Base-by-base conservation (phyloP, 2,113 vertebrate genomes). In the Lichenostomus cassidix region DNA sequence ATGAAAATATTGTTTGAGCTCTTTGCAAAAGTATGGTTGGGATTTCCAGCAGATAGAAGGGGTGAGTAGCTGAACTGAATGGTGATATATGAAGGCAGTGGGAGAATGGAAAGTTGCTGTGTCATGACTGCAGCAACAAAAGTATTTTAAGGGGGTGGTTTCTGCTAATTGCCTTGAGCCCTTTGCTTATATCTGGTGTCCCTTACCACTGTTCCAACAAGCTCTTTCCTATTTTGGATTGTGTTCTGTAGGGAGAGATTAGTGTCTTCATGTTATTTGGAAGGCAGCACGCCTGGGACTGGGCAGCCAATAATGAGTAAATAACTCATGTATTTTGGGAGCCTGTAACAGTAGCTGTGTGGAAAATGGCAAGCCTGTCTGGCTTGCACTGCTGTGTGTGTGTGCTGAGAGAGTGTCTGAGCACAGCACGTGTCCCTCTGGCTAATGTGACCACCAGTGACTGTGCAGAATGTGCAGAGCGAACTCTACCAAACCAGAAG, bases 191-290 rank as follows among this genome's bases (percentile, higher is more conserved):
- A 25, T 74, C 37, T 93, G 29, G 60, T 90, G 35, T 90, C 52
- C 24, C 47, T 81, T 67, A 71, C 27, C 56, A 24, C 9, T 70
- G 44, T 52, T 90, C 52, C 83, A 90, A 73, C 41, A 77, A 78
- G 47, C 83, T n/a, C 73, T 87, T 89, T 94, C 73, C 86, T 86
- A 83, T 92, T 95, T 94, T 94, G 71, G 90, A 67, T 47, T 44
- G 21, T 63, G 52, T 47, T 83, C 91, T 75, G 47, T 10, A 52
- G 60, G 35, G 50, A 83, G 64, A 87, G 82, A 65, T 93, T 65
- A 92, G 55, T 83, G 55, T 47, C 76, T 86, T 89, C n/a, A 1
- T 81, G 42, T 69, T 92, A 46, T 74, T 92, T 85, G 85, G 90
- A 94, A 88, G 83, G 79, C 68, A 69, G 46, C 33, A 10, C 0